phyloP scores from a whole-genome alignment of 1,140 invertebrate genomes.

The Drosophila fuyamai region DNA sequence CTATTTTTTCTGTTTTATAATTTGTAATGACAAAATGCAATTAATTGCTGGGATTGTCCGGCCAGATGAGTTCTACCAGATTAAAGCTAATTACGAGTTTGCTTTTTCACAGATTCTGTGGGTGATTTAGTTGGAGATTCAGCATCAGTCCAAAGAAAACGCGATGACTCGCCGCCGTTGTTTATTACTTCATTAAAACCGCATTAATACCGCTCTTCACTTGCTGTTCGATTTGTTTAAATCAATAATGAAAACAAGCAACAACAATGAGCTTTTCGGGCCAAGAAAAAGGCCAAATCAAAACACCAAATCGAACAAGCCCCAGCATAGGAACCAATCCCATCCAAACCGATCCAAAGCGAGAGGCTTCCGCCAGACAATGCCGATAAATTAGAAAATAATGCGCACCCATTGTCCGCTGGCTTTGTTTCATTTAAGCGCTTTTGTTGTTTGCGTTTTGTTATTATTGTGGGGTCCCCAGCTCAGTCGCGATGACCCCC shows the following conservation, averaged over 20 bases:
- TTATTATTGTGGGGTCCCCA: slow-evolving; percentile 40
- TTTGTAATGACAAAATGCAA: slow-evolving; percentile 80
- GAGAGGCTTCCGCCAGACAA: slow-evolving; percentile 62
- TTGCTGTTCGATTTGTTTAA: slow-evolving; percentile 80
- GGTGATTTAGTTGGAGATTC: slow-evolving; percentile 45
- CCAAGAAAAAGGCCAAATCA: slow-evolving; percentile 47
- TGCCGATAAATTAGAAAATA: slow-evolving; percentile 83
- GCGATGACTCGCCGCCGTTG: slow-evolving; percentile 55
- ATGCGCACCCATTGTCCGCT: slow-evolving; percentile 78
- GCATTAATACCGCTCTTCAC: slow-evolving; percentile 79
- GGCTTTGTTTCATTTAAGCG: slow-evolving; percentile 83
- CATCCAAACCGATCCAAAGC: slow-evolving; percentile 33
- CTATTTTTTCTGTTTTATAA: slow-evolving; percentile 29
- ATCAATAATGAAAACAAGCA: slow-evolving; percentile 78
- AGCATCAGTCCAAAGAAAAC: slow-evolving; percentile 9
- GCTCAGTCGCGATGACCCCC: slow-evolving; percentile 24
- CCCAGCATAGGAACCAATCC: slow-evolving; percentile 45
- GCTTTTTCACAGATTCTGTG: slow-evolving; percentile 10
- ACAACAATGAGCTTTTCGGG: slow-evolving; percentile 56
- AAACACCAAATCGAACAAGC: slow-evolving; percentile 38
- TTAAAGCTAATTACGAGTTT: slow-evolving; percentile 48
- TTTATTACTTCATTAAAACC: slow-evolving; percentile 82
- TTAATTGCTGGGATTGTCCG: slow-evolving; percentile 63
- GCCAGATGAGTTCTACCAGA: slow-evolving; percentile 41
- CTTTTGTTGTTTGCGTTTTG: slow-evolving; percentile 75